Conservation (phyloP, 2,113 vertebrate species). For the Tonatia bakeri region DNA sequence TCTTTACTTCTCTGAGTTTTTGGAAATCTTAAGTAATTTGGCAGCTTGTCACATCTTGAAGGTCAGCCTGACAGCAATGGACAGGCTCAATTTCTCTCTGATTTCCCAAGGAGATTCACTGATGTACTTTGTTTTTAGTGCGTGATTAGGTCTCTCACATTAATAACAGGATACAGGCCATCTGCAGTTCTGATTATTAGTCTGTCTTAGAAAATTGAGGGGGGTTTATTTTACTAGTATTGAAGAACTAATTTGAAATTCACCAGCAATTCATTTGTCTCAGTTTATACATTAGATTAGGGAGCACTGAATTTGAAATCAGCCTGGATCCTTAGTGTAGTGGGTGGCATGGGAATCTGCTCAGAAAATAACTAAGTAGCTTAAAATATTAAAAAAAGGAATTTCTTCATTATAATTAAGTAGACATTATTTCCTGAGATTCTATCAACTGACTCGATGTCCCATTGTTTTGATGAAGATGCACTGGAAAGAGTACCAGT, state of each 20-base stretch:
- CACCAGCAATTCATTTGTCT: neutral
- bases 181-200: conserved; percentile 43
- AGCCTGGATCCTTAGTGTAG: neutral
- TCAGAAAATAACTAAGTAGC: neutral
- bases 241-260: conserved; percentile 46
- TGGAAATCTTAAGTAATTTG: conserved; percentile 10
- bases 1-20: neutral
- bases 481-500: neutral
- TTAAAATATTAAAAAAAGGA: neutral
- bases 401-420: neutral
- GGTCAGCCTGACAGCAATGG: conserved; percentile 33
- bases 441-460: neutral
- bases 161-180: conserved; percentile 30
- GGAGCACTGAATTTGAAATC: conserved; percentile 14
- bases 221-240: conserved; percentile 41
- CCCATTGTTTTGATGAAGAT: neutral
- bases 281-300: neutral
- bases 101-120: neutral
- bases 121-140: neutral
- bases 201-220: conserved; percentile 30
- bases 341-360: neutral
- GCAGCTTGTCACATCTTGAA: conserved; percentile 35
- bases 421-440: neutral
- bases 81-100: conserved; percentile 37
- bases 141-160: conserved; percentile 19